Evolutionary conservation across 2,888 invertebrate genomes (phyloP).

Genomic region (Odontothrips loti): DNA sequence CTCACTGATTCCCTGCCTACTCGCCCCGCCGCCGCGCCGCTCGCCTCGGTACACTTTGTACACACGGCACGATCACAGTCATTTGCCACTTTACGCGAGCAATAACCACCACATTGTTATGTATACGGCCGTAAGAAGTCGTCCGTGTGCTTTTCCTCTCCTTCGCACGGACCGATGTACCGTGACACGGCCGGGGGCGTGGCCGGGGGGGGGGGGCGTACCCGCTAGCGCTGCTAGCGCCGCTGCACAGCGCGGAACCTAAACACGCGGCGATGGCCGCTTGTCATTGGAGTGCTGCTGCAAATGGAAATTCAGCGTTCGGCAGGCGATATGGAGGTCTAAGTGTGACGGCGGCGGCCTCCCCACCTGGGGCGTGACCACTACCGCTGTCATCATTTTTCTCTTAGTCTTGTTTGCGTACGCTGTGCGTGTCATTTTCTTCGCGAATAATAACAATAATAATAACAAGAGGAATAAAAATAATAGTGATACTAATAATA

Average conservation of each 20-base stretch:
- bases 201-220: neutral
- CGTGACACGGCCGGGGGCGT: neutral
- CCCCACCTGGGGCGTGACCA: constrained; percentile 12
- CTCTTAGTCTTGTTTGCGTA: no score
- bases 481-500: no score
- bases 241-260: neutral
- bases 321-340: neutral
- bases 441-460: no score
- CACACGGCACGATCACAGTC: constrained; percentile 7
- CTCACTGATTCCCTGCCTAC: no score
- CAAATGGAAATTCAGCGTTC: constrained; percentile 17
- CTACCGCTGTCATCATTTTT: no score
- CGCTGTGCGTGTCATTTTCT: no score
- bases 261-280: neutral
- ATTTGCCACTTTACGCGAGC: constrained; percentile 10
- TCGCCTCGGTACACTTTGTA: neutral
- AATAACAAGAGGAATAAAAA: no score
- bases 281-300: neutral
- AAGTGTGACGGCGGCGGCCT: neutral
- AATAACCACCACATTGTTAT: constrained; percentile 17
- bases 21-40: neutral
- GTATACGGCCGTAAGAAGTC: neutral
- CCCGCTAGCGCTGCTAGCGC: neutral
- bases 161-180: neutral
- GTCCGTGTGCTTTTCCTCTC: neutral